These are phyloP conservation scores for Pteronotus mesoamericanus DNA, from an alignment of 2,797 vertebrate genomes.

Conservation along the genomic window DNA sequence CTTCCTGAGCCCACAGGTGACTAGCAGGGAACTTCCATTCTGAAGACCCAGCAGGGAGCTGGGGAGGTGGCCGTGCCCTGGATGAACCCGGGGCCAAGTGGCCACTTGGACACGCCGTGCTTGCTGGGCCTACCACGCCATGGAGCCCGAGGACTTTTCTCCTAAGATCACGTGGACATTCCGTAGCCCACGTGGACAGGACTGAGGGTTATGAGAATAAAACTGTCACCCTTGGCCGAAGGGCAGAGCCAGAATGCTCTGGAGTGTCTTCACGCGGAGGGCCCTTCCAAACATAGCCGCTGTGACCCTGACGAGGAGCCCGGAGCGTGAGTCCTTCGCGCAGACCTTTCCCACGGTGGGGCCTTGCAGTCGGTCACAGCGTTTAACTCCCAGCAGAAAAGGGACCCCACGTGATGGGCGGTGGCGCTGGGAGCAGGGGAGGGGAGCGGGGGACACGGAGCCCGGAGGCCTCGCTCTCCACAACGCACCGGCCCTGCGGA, in stretches of 20 bases:
- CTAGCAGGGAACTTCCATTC: neutral
- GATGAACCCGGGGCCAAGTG: neutral
- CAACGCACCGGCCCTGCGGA: neutral
- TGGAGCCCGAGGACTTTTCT: neutral
- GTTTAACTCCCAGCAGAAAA: neutral
- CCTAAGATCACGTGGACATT: neutral
- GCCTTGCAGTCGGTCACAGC: neutral
- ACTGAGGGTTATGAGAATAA: neutral
- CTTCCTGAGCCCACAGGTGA: neutral
- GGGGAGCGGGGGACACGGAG: neutral
- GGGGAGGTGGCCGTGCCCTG: no score
- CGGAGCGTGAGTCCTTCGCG: neutral
- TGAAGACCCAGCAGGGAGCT: neutral
- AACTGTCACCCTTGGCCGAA: neutral
- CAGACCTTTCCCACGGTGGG: neutral
- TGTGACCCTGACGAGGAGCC: neutral
- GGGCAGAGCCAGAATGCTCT: neutral
- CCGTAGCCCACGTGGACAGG: neutral
- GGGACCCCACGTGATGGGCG: neutral
- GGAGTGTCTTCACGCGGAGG: neutral
- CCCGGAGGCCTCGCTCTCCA: neutral
- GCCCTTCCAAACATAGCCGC: neutral
- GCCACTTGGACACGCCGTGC: neutral
- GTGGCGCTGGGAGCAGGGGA: neutral
- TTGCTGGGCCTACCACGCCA: neutral